Base-by-base conservation (phyloP, 2,797 vertebrate species). In the Ceyx erithaca region DNA sequence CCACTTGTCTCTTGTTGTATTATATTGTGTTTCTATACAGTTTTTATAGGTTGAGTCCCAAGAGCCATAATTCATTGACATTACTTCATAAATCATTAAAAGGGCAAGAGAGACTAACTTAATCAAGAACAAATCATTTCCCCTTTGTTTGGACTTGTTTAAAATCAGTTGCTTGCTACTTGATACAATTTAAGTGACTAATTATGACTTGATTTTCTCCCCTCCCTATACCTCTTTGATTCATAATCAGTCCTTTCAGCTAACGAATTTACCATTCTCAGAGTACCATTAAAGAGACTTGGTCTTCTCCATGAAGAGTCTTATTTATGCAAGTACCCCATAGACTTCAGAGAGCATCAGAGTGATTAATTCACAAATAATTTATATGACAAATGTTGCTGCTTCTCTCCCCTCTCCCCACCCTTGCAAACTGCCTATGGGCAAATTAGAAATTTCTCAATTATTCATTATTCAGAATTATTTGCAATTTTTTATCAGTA, bases 321-420 rank as follows among this genome's bases (percentile, higher is more conserved):
- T 75, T 69, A 85, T 80, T 94, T 89, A 75, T 87, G 81, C 64
- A 40, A 89, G 71, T 30, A 89, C 62, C 84, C 80, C 54, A 73
- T 83, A 1, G 10, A 80, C 93, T 92, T 94, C 79, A 92, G 88
- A 89, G 86, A 80, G 62, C 62, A 73, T 40, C 62, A 17, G 48
- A 89, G 66, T 93, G 92, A 90, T 94, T 94, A 94, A 94, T 94
- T 95, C 90, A 96, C 92, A 95, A 95, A 94, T 95, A 93, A 94
- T 85, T 94, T 90, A 80, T 90, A 66, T 89, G 90, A 92, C 79
- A 93, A 94, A 95, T 41, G 75, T 62, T 88, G 58, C 58, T 87
- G 85, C 63, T 52, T 37, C 37, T 91, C n/a, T 69, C 25, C 45
- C 69, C 49, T 9, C 40, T 69, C 71, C 71, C 33, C 46, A 52